Evolutionary conservation across 2,888 invertebrate genomes (phyloP).

Genomic region (Macropis europaea): DNA sequence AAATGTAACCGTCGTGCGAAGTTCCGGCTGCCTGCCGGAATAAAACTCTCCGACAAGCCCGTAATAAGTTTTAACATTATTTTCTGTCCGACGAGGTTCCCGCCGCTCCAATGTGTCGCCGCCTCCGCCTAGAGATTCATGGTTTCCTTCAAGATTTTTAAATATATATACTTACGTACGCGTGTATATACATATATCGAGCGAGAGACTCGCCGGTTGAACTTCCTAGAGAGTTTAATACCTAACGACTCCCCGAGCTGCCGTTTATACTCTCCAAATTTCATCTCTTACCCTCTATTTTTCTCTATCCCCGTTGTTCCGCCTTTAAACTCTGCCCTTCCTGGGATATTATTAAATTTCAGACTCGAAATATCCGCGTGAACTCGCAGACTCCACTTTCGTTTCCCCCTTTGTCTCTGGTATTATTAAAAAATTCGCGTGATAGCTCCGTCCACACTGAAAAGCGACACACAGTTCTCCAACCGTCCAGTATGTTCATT

Average conservation of each 20-base stretch:
- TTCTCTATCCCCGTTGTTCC: conserved; percentile 3
- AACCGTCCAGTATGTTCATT: neutral
- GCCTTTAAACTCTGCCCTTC: neutral
- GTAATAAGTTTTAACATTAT: conserved; percentile 40
- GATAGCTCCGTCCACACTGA: neutral
- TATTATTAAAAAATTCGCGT: conserved; percentile 13
- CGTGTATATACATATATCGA: conserved; percentile 6
- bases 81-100: conserved; percentile 34
- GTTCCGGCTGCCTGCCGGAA: neutral
- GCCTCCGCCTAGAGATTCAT: conserved; percentile 38
- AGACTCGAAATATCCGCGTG: conserved; percentile 20
- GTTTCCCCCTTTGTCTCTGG: neutral
- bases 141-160: conserved; percentile 54
- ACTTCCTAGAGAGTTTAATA: conserved; percentile 61
- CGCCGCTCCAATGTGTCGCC: conserved; percentile 38
- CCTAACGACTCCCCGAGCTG: conserved; percentile 63
- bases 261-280: conserved; percentile 56
- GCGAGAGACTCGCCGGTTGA: conserved; percentile 31
- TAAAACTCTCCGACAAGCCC: neutral
- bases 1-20: neutral
- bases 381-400: conserved; percentile 11
- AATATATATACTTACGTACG: conserved; percentile 42
- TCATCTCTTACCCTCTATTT: conserved; percentile 22
- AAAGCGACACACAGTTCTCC: neutral
- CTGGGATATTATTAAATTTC: conserved; percentile 58